phyloP scores from a whole-genome alignment of 2,888 invertebrate genomes.

The Ditula angustiorana region DNA sequence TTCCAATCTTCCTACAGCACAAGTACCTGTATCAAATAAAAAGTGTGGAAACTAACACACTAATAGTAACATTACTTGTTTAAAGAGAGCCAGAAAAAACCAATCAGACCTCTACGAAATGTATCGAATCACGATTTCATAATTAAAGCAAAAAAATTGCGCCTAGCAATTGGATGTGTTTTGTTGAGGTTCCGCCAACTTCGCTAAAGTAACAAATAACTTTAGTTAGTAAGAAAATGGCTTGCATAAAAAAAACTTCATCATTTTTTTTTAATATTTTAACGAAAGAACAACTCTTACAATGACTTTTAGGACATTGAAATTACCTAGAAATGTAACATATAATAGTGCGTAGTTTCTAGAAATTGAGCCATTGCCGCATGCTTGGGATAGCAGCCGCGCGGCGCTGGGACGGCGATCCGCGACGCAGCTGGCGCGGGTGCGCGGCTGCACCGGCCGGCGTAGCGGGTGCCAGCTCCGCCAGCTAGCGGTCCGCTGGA shows the following conservation, averaged over 20 bases:
- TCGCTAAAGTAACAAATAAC: background rate
- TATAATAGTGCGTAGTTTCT: background rate
- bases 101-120: background rate
- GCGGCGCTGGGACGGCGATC: background rate
- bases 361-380: background rate
- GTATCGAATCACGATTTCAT: constrained; percentile 8
- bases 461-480: constrained; percentile 42
- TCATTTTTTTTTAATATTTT: no score
- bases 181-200: background rate
- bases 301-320: no score
- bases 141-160: background rate
- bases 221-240: no score
- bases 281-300: no score
- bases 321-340: no score
- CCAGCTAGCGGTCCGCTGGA: constrained; percentile 64
- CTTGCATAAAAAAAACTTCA: no score
- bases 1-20: constrained; percentile 50
- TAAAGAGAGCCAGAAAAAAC: constrained; percentile 17
- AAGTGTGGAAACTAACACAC: constrained; percentile 39
- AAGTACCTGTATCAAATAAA: constrained; percentile 41
- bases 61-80: constrained; percentile 7
- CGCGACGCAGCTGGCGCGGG: background rate
- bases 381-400: background rate
- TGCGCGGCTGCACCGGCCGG: no score
- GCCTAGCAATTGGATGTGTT: background rate